phyloP scores from a whole-genome alignment of 2,888 invertebrate species.

The Resseliella maxima region DNA sequence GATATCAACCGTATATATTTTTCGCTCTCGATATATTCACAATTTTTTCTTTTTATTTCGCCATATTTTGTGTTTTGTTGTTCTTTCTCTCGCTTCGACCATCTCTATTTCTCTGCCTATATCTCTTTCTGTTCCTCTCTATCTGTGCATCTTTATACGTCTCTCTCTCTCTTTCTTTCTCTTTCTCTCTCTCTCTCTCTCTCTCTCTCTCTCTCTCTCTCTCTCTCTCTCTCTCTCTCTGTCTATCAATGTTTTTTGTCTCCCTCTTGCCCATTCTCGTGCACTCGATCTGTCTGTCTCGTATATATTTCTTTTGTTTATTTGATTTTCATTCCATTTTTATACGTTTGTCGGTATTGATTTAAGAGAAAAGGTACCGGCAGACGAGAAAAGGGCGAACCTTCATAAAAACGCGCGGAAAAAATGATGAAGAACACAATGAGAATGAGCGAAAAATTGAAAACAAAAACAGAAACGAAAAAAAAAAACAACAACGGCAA shows the following conservation, averaged over 20 bases:
- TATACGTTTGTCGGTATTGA: constrained; percentile 26
- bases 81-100: neutral
- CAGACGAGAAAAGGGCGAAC: constrained; percentile 34
- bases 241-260: neutral
- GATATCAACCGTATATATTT: constrained; percentile 7
- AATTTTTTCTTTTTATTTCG: neutral
- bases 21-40: neutral
- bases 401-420: constrained; percentile 16
- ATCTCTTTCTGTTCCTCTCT: too few relatives aligned
- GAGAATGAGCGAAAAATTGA: neutral
- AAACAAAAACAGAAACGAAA: neutral
- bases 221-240: neutral
- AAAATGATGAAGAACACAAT: constrained; percentile 37
- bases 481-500: neutral
- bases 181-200: neutral
- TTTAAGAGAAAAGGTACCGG: constrained; percentile 26
- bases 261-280: neutral
- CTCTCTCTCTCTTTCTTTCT: neutral
- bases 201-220: neutral
- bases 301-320: constrained; percentile 20
- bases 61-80: neutral
- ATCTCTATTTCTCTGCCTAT: too few relatives aligned
- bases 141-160: too few relatives aligned
- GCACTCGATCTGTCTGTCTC: neutral
- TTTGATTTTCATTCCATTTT: constrained; percentile 16